Conservation (phyloP, 2,797 vertebrate genomes). For the Gymnocypris eckloni region DNA sequence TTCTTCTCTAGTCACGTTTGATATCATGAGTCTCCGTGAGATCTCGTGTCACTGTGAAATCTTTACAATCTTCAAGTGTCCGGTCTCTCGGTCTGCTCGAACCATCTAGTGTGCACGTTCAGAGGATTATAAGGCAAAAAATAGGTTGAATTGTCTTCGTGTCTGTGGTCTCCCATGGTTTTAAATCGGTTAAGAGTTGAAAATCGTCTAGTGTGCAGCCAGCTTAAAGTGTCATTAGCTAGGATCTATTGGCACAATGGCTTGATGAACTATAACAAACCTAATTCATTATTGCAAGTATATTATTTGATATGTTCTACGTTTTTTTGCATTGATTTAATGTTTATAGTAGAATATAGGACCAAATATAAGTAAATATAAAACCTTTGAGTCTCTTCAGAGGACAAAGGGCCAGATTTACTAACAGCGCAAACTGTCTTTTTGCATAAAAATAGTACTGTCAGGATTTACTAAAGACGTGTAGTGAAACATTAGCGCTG, state of each 20-base stretch:
- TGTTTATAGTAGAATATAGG: not conserved
- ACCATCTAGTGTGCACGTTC: too few species aligned
- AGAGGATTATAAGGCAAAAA: too few species aligned
- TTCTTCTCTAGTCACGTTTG: too few species aligned
- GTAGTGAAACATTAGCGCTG: not conserved
- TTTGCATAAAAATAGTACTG: not conserved
- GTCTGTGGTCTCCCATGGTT: too few species aligned
- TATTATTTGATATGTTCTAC: not conserved
- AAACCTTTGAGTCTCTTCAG: not conserved
- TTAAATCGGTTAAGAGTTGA: too few species aligned
- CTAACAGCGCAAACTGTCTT: not conserved
- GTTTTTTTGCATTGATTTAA: not conserved
- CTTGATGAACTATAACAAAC: not conserved
- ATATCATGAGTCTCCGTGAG: too few species aligned
- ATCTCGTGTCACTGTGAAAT: too few species aligned
- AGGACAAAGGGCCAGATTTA: not conserved
- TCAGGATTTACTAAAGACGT: not conserved
- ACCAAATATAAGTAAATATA: not conserved
- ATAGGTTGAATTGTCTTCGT: too few species aligned
- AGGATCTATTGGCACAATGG: not conserved
- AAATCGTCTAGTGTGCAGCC: too few species aligned
- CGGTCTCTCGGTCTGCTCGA: too few species aligned
- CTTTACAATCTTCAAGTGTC: too few species aligned
- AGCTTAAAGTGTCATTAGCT: not conserved
- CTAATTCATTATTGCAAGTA: not conserved